Conservation (phyloP, 1,140 invertebrate species). For the Physella acuta region DNA sequence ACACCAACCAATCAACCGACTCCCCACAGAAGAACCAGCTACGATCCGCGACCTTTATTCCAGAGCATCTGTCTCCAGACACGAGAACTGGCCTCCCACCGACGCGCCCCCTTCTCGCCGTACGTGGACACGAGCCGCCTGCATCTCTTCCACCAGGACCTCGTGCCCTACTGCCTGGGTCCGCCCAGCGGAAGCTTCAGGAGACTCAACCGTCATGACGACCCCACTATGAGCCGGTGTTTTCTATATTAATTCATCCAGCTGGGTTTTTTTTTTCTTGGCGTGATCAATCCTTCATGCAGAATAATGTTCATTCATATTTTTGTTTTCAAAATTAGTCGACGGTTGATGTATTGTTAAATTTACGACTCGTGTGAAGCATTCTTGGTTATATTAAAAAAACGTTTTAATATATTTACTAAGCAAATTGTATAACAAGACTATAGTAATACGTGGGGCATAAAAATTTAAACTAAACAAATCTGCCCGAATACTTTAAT, state of each 20-base stretch:
- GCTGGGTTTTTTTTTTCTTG: not conserved
- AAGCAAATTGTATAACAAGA: too few relatives aligned
- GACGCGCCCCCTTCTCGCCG: not conserved
- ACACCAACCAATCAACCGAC: too few relatives aligned
- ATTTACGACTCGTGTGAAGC: too few relatives aligned
- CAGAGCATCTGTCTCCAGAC: conserved; percentile 12
- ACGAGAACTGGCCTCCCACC: not conserved
- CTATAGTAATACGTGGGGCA: too few relatives aligned
- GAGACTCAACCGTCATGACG: conserved; percentile 7
- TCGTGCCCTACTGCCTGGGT: not conserved
- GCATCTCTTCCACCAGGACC: conserved; percentile 1
- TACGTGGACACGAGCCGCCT: not conserved
- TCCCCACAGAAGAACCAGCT: too few relatives aligned
- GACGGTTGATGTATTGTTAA: too few relatives aligned
- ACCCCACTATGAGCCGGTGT: not conserved
- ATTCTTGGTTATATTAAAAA: too few relatives aligned
- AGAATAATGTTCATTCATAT: too few relatives aligned
- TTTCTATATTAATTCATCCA: not conserved
- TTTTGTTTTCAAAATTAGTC: too few relatives aligned
- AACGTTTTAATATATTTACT: too few relatives aligned
- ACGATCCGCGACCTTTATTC: not conserved
- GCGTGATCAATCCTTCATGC: conserved; percentile 9
- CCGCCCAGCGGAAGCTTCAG: not conserved
- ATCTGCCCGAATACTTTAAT: too few relatives aligned
- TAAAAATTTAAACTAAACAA: too few relatives aligned